A percentile compares a stretch with the other conserved stretches of the same genome.
Conservation (phyloP, 2,113 vertebrate genomes). For the Zosterops pallidus region DNA sequence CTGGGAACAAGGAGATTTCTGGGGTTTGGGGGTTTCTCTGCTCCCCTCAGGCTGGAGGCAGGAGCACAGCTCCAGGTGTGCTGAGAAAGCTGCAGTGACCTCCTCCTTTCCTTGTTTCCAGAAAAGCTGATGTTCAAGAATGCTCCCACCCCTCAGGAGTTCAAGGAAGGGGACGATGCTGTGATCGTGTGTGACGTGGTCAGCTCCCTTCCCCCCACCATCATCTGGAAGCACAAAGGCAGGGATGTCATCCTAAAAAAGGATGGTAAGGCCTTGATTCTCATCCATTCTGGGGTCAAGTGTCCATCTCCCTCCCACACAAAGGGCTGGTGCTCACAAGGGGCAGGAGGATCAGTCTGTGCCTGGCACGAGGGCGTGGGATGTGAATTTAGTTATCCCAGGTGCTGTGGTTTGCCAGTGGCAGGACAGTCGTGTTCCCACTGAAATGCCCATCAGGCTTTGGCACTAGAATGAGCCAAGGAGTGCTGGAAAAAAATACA, state of each 20-base stretch:
- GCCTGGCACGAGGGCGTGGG: no score
- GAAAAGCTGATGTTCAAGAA: slow-evolving; percentile 97
- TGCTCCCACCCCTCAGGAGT: slow-evolving; percentile 93
- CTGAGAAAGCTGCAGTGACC: background rate
- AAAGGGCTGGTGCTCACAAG: background rate
- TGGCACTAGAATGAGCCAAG: background rate
- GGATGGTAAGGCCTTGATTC: slow-evolving; percentile 82
- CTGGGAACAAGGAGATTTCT: background rate
- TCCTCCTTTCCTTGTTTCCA: slow-evolving; percentile 57
- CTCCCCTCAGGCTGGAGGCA: background rate
- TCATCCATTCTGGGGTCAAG: background rate
- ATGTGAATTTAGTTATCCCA: background rate
- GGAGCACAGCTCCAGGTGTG: background rate
- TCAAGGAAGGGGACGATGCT: slow-evolving; percentile 90
- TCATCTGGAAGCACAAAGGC: slow-evolving; percentile 94
- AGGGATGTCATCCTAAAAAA: slow-evolving; percentile 89
- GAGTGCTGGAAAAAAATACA: background rate
- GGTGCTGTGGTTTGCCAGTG: background rate
- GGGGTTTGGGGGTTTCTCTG: background rate
- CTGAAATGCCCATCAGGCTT: background rate
- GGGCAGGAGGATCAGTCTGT: background rate
- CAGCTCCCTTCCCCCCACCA: slow-evolving; percentile 89
- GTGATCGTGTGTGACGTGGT: slow-evolving; percentile 90
- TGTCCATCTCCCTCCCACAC: background rate
- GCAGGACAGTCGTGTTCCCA: background rate